Base-by-base conservation (phyloP, 2,797 vertebrate genomes). In the Taenioides sp. region DNA sequence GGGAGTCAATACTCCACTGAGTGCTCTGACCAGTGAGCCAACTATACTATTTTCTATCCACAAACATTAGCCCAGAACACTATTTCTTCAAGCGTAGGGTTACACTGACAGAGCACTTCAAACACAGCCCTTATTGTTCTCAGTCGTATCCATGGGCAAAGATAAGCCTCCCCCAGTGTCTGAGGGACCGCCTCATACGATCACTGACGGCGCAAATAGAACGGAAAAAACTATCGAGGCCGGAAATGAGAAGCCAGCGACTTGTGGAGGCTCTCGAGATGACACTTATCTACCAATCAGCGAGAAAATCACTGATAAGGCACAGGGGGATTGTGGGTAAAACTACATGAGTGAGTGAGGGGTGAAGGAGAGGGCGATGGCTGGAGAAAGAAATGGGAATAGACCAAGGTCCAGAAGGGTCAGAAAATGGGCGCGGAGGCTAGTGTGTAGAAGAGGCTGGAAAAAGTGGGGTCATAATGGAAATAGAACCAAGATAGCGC, bases 231-330 rank as follows among this genome's bases (percentile, higher is more conserved):
- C 80, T 84, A 89, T 88, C 88, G 87, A 78, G 79, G 72, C 16
- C 71, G 84, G 84, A 88, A 90, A 89, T 90, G 87, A 89, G 89
- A 83, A 87, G 77, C 79, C 86, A 87, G 80, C 43, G 70, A 74
- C 80, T 84, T 87, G 84, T 86, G 82, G 77, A 85, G 77, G 58
- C 80, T 73, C 78, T 84, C 59, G 67, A 79, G 81, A 84, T 34
- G 73, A 86, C 70, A 81, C 78, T 84, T 88, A 88, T 88, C 86
- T 84, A 78, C 81, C 86, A 90, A 90, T 88, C 90, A 86, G 67
- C 52, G 54, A 67, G 79, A 57, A 76, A 80, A 84, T 85, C 81
- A 71, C 77, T 82, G 89, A 89, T 88, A 88, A 90, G 80, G 77
- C 69, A 83, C 77, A 71, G 76, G 57, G 20, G n/a, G 77, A 79